Evolutionary conservation across 2,888 invertebrate species (phyloP), one percentile per base, ranked within the genome.

Genomic region (Xanthia icteritia): DNA sequence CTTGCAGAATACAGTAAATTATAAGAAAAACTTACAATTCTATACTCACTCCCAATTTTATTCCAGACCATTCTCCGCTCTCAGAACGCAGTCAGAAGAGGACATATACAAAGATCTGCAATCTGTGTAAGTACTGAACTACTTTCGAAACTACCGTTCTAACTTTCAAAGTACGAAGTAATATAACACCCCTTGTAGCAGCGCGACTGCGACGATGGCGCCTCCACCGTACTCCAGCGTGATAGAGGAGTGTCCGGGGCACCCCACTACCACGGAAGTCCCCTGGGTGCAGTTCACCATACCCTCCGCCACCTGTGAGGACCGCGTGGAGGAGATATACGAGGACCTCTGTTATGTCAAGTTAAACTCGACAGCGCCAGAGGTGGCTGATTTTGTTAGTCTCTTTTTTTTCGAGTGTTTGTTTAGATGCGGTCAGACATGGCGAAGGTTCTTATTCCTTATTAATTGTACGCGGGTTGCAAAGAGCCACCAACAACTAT

Each of bases 331-430:
- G 94, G 98, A 98, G 95, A 98, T 98, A 91, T 99, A 99, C 94
- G 98, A 98, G 95, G 98, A 98, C 95, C 97, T 99, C 89, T 98
- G 98, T 97, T 98, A 98, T 95, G 98, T 98, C 92, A 98, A 98
- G 92, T 98, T 98, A 95, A 97, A 98, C 87, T 97, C 98, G 89
- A 95, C 97, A 87, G 95, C 97, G 93, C 97, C 97, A 87, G 98
- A 98, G 98, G 98, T 98, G 87, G 84, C 84, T 84, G 79, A 79
- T 86, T 84, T 82, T 23, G 87, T 86, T 83, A 84, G 72, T 84
- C 31, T 36, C 77, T 60, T 86, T 83, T 60, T 70, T 61, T 69
- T 42, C 45, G 64, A 54, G 66, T 80, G 63, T 86, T 86, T 63
- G 75, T 71, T 69, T 71, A 17, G 17, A 39, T 73, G 71, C 68